Evolutionary conservation across 2,797 vertebrate genomes (phyloP).

Genomic region (Sebastes kiyomatsui): DNA sequence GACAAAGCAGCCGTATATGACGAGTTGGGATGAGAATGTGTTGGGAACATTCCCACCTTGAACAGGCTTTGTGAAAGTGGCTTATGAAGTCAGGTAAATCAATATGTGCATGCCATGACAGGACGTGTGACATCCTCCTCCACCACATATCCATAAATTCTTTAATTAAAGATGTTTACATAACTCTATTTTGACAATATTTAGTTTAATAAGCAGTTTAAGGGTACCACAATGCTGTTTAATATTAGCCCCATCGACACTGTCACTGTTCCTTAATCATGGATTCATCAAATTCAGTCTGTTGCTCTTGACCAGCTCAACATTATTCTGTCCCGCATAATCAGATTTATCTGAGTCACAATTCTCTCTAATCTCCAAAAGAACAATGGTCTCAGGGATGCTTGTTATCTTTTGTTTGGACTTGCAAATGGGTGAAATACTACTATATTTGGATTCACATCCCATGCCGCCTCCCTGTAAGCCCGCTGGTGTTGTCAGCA

Average conservation of each 20-base stretch:
- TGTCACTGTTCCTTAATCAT: background rate
- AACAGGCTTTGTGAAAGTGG: background rate
- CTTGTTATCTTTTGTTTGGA: constrained; percentile 42
- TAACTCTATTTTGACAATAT: no score
- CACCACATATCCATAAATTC: background rate
- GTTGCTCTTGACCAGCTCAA: constrained; percentile 11
- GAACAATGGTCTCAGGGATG: constrained; percentile 12
- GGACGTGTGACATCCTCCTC: background rate
- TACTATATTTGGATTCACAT: constrained; percentile 38
- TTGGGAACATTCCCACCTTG: background rate
- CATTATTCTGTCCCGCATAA: background rate
- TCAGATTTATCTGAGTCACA: constrained; percentile 1
- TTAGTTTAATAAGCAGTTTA: background rate
- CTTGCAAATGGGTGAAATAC: constrained; percentile 22
- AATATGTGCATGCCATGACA: background rate
- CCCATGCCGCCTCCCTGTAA: constrained; percentile 4
- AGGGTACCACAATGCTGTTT: background rate
- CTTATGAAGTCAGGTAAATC: background rate
- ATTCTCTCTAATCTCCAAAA: constrained; percentile 47
- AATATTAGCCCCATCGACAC: background rate
- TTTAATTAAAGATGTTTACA: background rate
- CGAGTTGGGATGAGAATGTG: no score
- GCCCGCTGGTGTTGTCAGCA: constrained; percentile 31
- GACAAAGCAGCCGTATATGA: no score
- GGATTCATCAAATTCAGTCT: constrained; percentile 3